Percentiles rank a stretch among this genome's conserved stretches.
phyloP scores from a whole-genome alignment of 1,140 invertebrate genomes.

The Babylonia areolata region DNA sequence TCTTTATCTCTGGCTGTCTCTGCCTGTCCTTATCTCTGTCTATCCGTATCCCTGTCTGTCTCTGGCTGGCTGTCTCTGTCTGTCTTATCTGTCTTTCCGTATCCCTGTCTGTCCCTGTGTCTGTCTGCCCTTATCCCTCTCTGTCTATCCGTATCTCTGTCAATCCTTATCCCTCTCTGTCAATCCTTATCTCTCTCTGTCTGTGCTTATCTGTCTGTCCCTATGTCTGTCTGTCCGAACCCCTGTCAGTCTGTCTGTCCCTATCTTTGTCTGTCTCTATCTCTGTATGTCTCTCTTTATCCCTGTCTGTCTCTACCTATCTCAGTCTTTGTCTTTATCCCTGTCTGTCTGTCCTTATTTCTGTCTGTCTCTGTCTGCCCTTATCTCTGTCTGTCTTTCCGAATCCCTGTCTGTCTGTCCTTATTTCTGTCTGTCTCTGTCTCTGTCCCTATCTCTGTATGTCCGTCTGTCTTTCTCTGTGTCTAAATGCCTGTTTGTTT shows the following conservation, averaged over 20 bases:
- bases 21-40: neutral
- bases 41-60: neutral
- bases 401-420: neutral
- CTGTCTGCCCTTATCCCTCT: too few species aligned
- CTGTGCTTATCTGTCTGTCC: too few species aligned
- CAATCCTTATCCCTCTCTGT: too few species aligned
- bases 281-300: too few species aligned
- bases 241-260: neutral
- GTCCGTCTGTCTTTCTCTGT: neutral
- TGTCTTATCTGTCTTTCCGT: too few species aligned
- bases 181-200: neutral
- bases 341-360: neutral
- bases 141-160: too few species aligned
- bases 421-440: constrained; percentile 2
- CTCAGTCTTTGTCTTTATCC: neutral
- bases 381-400: neutral
- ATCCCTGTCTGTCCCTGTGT: neutral
- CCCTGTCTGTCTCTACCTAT: too few species aligned
- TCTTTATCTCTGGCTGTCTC: neutral
- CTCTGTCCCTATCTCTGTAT: constrained; percentile 12
- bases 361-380: neutral
- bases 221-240: too few species aligned
- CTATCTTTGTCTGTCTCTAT: neutral
- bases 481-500: neutral
- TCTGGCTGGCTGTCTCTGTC: too few species aligned